Conservation (phyloP, 2,888 invertebrate species). For the Trilocha varians region DNA sequence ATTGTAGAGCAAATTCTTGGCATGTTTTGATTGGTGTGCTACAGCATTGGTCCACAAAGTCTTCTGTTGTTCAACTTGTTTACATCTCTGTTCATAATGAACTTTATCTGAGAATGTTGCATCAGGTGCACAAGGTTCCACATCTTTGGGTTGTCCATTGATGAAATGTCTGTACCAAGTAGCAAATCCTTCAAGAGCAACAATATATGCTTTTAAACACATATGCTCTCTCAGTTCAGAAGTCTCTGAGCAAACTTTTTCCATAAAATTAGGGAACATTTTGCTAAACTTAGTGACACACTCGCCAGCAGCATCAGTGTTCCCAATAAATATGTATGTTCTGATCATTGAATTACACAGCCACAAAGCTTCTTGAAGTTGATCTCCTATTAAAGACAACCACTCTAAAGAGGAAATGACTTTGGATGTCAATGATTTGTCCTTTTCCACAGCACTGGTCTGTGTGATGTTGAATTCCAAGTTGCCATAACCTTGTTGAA, state of each 20-base stretch:
- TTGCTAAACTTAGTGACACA: conserved; percentile 70
- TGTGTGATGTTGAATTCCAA: conserved; percentile 75
- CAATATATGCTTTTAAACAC: conserved; percentile 89
- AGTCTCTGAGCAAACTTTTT: conserved; percentile 49
- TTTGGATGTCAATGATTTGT: conserved; percentile 52
- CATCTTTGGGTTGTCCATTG: conserved; percentile 82
- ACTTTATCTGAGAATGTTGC: conserved; percentile 90
- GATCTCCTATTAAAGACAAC: conserved; percentile 85
- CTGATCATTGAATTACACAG: conserved; percentile 93
- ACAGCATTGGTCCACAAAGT: conserved; percentile 83
- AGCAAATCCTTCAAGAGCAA: conserved; percentile 89
- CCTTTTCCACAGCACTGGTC: conserved; percentile 75
- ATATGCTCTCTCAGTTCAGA: conserved; percentile 84
- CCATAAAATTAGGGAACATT: conserved; percentile 51
- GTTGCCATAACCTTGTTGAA: conserved; percentile 61
- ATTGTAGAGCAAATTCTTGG: conserved; percentile 86
- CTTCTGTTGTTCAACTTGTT: conserved; percentile 84
- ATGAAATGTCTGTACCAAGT: conserved; percentile 91
- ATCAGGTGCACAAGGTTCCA: conserved; percentile 71
- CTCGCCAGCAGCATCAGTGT: conserved; percentile 85
- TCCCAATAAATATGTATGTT: conserved; percentile 85
- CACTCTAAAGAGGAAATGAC: conserved; percentile 82
- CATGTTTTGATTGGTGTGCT: conserved; percentile 80
- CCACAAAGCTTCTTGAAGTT: conserved; percentile 85
- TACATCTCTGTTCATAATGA: conserved; percentile 87